Evolutionary conservation across 64 coral and sea anemone species (phyloP), one percentile per base, ranked within the genome.

Genomic region (Stylophora pistillata): DNA sequence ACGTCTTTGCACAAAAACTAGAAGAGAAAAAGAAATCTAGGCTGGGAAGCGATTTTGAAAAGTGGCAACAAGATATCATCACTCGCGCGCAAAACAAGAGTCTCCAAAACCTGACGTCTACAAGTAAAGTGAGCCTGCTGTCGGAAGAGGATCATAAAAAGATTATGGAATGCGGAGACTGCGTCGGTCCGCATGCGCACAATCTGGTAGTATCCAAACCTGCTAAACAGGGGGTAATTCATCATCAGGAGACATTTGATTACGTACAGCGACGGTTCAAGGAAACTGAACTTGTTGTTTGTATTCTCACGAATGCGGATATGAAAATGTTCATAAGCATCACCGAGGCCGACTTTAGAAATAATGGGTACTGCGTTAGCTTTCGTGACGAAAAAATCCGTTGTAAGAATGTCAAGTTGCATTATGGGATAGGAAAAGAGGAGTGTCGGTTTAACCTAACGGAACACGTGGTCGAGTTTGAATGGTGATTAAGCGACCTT

Each of bases 1-100:
- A 93, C 32, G 91, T 97, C 30, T 97, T 97, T 57, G 83, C 95
- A 5, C 63, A 77, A 15, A 97, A 93, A 76, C 91, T 97, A 47
- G 88, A 97, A 83, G 77, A 93, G 28, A 87, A 91, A 6, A 93
- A 74, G 29, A 97, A 93, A 81, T 68, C 83, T n/a, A 90, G 87
- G 65, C 88, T 97, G 13, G 95, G 95, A 26, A 90, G 80, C 54
- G 73, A 83, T 21, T 93, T 93, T 66, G 58, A 79, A 32, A 93
- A 89, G 58, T 97, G 95, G 95, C 92, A 97, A 73, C 32, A 93
- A 56, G 54, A 34, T 1, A 93, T 97, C 6, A 89, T 97, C 66
- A 69, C 81, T 15, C 61, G 77, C 58, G 95, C 95, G 1, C 95
- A 97, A 47, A 74, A 86, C n/a, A 97, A 93, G 33, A 97, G 95